Percentiles rank a stretch among this genome's conserved stretches.
Conservation (phyloP, 2,113 vertebrate species). For the Hippoglossus stenolepis region DNA sequence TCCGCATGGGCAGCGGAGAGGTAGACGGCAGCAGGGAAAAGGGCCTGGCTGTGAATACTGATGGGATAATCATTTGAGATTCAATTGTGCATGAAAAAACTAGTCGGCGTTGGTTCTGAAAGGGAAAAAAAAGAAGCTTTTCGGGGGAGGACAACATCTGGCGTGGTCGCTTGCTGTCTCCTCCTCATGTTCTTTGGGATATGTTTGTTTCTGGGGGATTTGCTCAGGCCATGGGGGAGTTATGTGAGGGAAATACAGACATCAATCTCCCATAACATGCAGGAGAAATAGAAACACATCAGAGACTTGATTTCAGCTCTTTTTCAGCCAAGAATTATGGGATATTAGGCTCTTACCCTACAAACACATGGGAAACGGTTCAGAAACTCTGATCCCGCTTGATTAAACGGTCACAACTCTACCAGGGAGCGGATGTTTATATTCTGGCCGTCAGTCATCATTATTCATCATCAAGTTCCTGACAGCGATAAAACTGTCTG, state of each 20-base stretch:
- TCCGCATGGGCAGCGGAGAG: slow-evolving; percentile 43
- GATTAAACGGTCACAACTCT: slow-evolving; percentile 20
- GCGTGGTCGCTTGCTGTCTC: slow-evolving; percentile 24
- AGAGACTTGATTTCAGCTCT: slow-evolving; percentile 24
- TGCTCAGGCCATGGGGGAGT: slow-evolving; percentile 49
- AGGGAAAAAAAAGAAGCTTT: slow-evolving; percentile 18
- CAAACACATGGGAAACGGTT: slow-evolving; percentile 37
- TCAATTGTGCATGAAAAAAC: slow-evolving; percentile 53
- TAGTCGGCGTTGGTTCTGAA: slow-evolving; percentile 1
- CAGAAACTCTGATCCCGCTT: slow-evolving; percentile 7
- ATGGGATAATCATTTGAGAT: slow-evolving; percentile 65
- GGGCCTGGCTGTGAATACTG: slow-evolving; percentile 64
- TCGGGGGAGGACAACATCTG: slow-evolving; percentile 61
- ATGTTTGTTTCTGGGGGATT: slow-evolving; percentile 74
- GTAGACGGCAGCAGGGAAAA: slow-evolving; percentile 33
- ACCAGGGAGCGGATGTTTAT: slow-evolving; percentile 59
- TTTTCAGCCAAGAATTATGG: slow-evolving; percentile 12
- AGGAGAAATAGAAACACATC: slow-evolving; percentile 45
- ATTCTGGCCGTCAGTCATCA: slow-evolving; percentile 17
- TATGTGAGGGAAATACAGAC: slow-evolving; percentile 61
- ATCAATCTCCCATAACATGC: slow-evolving; percentile 69
- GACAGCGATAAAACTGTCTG: slow-evolving; percentile 44
- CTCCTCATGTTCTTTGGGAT: slow-evolving; percentile 36
- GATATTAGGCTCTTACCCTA: not conserved
- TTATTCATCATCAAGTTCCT: slow-evolving; percentile 40